phyloP scores from a whole-genome alignment of 2,888 invertebrate species.

The Epistrophe grossulariae region DNA sequence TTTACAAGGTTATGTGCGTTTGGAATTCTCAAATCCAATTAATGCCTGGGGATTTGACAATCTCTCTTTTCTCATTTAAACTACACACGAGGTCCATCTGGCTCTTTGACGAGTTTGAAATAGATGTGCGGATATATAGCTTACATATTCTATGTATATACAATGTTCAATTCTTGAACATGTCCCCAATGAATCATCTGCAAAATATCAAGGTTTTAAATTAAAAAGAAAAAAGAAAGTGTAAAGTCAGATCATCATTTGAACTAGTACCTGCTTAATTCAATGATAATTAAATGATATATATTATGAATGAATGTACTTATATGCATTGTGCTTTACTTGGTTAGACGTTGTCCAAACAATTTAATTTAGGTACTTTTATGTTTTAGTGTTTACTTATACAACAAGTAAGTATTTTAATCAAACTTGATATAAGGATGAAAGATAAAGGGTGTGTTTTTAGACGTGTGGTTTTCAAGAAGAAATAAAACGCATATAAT shows the following conservation, averaged over 20 bases:
- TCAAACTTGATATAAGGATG: no score
- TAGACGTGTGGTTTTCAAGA: no score
- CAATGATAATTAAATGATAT: not conserved
- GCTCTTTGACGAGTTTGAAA: conserved; percentile 1
- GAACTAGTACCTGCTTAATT: not conserved
- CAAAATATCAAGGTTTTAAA: not conserved
- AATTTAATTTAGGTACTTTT: not conserved
- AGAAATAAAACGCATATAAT: no score
- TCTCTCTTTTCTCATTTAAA: not conserved
- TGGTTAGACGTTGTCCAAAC: not conserved
- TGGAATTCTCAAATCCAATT: conserved; percentile 21
- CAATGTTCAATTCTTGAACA: not conserved
- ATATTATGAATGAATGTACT: not conserved
- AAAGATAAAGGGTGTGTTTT: no score
- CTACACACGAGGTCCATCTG: conserved; percentile 7
- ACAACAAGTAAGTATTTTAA: no score
- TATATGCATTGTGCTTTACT: not conserved
- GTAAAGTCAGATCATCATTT: not conserved
- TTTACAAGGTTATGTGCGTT: conserved; percentile 33
- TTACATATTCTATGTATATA: not conserved
- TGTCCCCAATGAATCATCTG: not conserved
- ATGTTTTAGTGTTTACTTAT: no score
- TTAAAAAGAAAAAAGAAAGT: not conserved
- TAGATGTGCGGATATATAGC: not conserved
- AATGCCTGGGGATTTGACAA: conserved; percentile 27